Percentiles rank a stretch among this genome's conserved stretches.
Evolutionary conservation across 2,888 invertebrate genomes (phyloP).

Genomic region (Diaperis boleti): DNA sequence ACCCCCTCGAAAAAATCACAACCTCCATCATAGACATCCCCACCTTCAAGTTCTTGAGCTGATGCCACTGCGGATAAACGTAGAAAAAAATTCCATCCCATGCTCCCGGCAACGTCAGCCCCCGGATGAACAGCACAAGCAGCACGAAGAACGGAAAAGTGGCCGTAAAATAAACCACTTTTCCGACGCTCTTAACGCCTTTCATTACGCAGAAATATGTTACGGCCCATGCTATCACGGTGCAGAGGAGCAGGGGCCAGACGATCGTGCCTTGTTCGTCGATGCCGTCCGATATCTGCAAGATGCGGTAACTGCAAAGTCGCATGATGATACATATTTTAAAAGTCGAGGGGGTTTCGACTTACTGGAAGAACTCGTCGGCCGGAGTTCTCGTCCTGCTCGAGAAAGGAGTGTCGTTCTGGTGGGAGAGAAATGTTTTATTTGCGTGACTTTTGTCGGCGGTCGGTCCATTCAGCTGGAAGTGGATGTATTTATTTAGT

Average conservation of each 20-base stretch:
- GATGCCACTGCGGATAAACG: slow-evolving; percentile 82
- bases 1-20: too few relatives aligned
- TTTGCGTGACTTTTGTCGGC: slow-evolving; percentile 30
- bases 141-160: slow-evolving; percentile 85
- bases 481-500: not conserved
- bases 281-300: slow-evolving; percentile 82
- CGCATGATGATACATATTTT: slow-evolving; percentile 23
- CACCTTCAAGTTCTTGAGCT: slow-evolving; percentile 78
- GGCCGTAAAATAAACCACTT: slow-evolving; percentile 91
- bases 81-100: slow-evolving; percentile 82
- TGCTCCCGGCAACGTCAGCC: slow-evolving; percentile 85
- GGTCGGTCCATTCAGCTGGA: slow-evolving; percentile 60
- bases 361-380: slow-evolving; percentile 88
- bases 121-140: slow-evolving; percentile 78
- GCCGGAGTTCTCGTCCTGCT: slow-evolving; percentile 74
- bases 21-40: too few relatives aligned
- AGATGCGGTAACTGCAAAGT: slow-evolving; percentile 80
- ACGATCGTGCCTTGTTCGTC: slow-evolving; percentile 81
- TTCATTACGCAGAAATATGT: slow-evolving; percentile 88
- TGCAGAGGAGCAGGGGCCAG: slow-evolving; percentile 82
- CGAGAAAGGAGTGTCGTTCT: slow-evolving; percentile 58
- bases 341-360: slow-evolving; percentile 44
- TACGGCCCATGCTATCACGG: slow-evolving; percentile 82
- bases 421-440: slow-evolving; percentile 52
- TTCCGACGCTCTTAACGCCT: slow-evolving; percentile 89